These are phyloP conservation scores for Sylvia atricapilla DNA, from an alignment of 2,113 vertebrate species.

Conservation along the genomic window DNA sequence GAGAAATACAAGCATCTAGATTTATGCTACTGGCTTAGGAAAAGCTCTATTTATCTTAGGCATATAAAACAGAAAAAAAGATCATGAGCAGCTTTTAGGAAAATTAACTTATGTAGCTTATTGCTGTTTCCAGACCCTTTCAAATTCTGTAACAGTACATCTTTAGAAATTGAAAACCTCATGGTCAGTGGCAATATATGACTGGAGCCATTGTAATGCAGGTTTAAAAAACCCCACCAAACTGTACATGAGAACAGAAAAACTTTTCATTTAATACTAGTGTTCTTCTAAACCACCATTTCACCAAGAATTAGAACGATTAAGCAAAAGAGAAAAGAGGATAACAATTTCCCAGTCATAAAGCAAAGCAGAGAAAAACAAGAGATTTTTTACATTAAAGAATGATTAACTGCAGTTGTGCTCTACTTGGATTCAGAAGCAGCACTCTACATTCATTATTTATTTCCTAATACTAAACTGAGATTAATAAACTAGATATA, in stretches of 20 bases:
- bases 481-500: background rate
- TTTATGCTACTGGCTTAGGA: background rate
- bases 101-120: background rate
- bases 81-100: background rate
- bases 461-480: background rate
- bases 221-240: fast-evolving
- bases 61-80: background rate
- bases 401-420: background rate
- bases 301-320: background rate
- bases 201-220: background rate
- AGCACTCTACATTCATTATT: background rate
- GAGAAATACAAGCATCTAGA: background rate
- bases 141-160: background rate
- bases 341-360: background rate
- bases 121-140: background rate
- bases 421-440: background rate
- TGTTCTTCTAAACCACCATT: background rate
- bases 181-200: background rate
- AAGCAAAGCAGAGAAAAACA: background rate
- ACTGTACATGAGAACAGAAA: background rate
- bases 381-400: background rate
- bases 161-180: background rate
- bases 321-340: background rate
- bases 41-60: background rate
- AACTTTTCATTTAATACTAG: background rate